Base-by-base conservation (phyloP, 1,140 invertebrate genomes). In the Drosophila serrata region DNA sequence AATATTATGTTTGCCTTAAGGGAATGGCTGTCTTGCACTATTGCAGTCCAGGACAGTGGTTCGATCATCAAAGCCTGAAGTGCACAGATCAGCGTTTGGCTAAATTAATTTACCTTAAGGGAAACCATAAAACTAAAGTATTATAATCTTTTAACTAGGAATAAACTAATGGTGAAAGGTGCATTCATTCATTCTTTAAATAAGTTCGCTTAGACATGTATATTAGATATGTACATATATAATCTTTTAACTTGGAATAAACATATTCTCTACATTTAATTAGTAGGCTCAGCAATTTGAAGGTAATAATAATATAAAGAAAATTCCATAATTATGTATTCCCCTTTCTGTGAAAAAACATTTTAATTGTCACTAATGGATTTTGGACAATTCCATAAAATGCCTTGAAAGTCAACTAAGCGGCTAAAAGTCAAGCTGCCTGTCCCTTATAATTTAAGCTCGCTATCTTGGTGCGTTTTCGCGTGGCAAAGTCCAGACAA, bases 21-120 rank as follows among this genome's bases (percentile, higher is more conserved):
- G 74, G 74, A 24, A 72, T 19, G 6, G 45, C 81, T 6, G 29
- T 31, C 6, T 45, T 61, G 19, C 59, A 80, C 35, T 85, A 84
- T 48, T 85, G 81, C 60, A 58, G 22, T 9, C 67, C 73, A 8
- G 81, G 81, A 9, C 51, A 65, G 17, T 69, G 81, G 77, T 84
- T 80, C 59, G 76, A 84, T 42, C 27, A 63, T 6, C 56, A 64
- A 22, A 69, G 43, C 19, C 49, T 45, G n/a, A 46, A 58, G 33
- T 84, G 81, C 27, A 39, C 33, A 8, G 43, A 51, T 43, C 56
- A 84, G 65, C 45, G 22, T 3, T 6, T 67, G 29, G 80, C 56
- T 6, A 58, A 79, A 5, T 33, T 69, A 22, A 48, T 19, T 27
- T 59, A 58, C 60, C 15, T 11, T 49, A 37, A 9, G 40, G 6